phyloP scores from a whole-genome alignment of 2,113 vertebrate genomes.

The Promerops cafer region DNA sequence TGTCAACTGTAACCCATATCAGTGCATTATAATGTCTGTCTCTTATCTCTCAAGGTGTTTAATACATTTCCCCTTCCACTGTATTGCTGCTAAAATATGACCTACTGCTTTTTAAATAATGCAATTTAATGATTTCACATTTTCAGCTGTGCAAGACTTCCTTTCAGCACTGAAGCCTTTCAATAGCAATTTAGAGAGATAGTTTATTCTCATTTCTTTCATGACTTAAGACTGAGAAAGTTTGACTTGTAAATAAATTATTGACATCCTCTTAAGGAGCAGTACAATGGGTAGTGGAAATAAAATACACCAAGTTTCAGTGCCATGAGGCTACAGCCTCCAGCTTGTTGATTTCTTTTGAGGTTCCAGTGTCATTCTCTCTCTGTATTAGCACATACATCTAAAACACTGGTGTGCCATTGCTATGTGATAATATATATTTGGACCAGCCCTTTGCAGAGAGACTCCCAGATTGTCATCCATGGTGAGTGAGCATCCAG shows the following conservation, averaged over 20 bases:
- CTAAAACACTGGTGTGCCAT: not conserved
- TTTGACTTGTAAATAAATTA: conserved; percentile 30
- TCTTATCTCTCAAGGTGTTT: not conserved
- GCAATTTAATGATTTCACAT: conserved; percentile 43
- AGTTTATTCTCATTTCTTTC: conserved; percentile 21
- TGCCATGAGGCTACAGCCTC: not conserved
- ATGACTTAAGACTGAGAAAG: not conserved
- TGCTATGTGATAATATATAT: not conserved
- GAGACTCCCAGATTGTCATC: not conserved
- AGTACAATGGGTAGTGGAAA: not conserved
- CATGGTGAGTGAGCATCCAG: accelerated
- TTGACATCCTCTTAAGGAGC: not conserved
- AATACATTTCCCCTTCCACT: not conserved
- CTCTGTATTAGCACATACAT: accelerated
- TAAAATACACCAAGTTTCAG: not conserved
- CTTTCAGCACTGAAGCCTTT: conserved; percentile 8
- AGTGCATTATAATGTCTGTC: not conserved
- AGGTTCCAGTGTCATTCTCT: not conserved
- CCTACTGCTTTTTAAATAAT: not conserved
- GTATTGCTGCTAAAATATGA: conserved; percentile 35
- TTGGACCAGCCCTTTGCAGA: not conserved
- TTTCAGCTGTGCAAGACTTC: conserved; percentile 2
- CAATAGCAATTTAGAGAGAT: conserved; percentile 24
- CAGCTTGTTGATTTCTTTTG: not conserved
- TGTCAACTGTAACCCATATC: not conserved